Evolutionary conservation across 1,140 invertebrate species (phyloP).

Genomic region (Drosophila watanabei): DNA sequence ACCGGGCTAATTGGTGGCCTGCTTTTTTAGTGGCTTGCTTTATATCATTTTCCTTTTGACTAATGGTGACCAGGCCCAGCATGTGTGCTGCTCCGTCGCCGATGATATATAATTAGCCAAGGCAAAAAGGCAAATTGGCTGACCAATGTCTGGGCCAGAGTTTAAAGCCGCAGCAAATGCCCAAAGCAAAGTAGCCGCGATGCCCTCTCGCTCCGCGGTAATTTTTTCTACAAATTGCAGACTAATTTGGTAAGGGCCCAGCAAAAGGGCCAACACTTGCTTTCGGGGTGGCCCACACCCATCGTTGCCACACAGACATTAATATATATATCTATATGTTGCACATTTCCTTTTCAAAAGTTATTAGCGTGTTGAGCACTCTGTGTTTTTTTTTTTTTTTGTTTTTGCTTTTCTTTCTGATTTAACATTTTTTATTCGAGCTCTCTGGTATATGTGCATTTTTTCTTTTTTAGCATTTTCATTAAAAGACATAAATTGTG

Average conservation of each 20-base stretch:
- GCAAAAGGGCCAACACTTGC: conserved; percentile 49
- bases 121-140: conserved; percentile 57
- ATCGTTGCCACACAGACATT: not conserved
- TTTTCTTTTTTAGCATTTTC: conserved; percentile 61
- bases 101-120: conserved; percentile 76
- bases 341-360: conserved; percentile 79
- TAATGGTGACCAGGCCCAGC: conserved; percentile 44
- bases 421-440: conserved; percentile 42
- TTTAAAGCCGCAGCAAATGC: conserved; percentile 41
- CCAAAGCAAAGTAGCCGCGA: conserved; percentile 30
- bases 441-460: conserved; percentile 14
- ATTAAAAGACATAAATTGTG: conserved; percentile 84
- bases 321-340: conserved; percentile 39
- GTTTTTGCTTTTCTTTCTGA: conserved; percentile 48
- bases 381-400: conserved; percentile 23
- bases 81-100: conserved; percentile 28
- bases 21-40: conserved; percentile 42
- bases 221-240: conserved; percentile 63
- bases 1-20: conserved; percentile 61
- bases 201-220: conserved; percentile 22
- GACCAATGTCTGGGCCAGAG: conserved; percentile 40
- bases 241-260: conserved; percentile 70
- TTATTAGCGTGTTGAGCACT: conserved; percentile 78
- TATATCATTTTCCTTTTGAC: conserved; percentile 39
- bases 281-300: conserved; percentile 47